Conservation (phyloP, 1,140 invertebrate genomes). For the Pogonus chalceus region DNA sequence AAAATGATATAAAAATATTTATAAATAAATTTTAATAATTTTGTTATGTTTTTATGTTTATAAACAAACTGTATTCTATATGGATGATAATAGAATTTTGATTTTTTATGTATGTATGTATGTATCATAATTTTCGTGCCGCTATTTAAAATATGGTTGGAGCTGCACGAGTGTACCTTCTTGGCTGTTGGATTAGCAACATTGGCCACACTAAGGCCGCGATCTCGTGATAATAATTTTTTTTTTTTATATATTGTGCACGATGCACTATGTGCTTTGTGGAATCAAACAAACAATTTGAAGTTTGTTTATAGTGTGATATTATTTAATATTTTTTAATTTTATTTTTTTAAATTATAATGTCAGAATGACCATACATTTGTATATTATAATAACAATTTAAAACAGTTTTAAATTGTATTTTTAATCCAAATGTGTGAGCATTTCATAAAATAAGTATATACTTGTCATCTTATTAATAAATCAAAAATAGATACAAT, state of each 20-base stretch:
- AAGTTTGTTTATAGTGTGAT: constrained; percentile 4
- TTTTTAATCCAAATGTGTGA: not conserved
- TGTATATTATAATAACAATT: not conserved
- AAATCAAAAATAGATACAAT: no score
- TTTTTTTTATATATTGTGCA: not conserved
- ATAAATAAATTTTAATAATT: no score
- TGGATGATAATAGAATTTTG: not conserved
- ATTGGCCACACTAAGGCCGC: not conserved
- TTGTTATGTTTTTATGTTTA: no score
- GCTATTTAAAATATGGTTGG: no score
- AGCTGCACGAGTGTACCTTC: not conserved
- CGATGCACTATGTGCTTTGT: not conserved
- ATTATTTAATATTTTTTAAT: constrained; percentile 5
- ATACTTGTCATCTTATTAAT: no score
- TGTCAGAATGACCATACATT: not conserved
- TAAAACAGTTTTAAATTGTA: not conserved
- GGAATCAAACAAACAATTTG: not conserved
- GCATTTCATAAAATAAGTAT: not conserved
- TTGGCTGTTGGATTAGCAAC: not conserved
- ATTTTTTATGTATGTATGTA: not conserved
- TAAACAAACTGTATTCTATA: not conserved
- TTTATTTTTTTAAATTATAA: not conserved
- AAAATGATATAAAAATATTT: no score
- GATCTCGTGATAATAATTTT: constrained; percentile 3
- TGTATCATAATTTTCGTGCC: no score